phyloP scores from a whole-genome alignment of 2,797 vertebrate genomes.

The Danio choprae region DNA sequence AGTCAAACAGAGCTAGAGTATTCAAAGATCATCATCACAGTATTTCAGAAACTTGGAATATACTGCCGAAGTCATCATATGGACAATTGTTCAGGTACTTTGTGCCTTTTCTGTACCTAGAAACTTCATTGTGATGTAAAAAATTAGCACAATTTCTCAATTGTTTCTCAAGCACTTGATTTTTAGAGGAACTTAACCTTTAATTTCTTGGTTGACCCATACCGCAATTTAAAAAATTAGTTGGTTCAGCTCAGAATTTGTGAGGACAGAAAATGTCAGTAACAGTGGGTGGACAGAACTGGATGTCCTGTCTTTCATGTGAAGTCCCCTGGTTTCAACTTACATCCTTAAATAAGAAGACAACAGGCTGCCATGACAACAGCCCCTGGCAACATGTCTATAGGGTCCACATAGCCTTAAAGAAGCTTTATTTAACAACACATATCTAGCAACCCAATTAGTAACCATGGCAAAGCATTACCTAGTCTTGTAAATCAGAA shows the following conservation, averaged over 20 bases:
- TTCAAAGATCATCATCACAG: background rate
- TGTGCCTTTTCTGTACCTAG: background rate
- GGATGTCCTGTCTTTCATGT: conserved; percentile 33
- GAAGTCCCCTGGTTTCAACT: conserved; percentile 27
- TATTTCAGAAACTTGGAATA: background rate
- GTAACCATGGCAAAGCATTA: background rate
- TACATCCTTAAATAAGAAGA: conserved; percentile 44
- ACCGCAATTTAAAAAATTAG: background rate
- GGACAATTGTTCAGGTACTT: background rate
- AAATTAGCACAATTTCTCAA: background rate
- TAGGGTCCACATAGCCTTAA: conserved; percentile 32
- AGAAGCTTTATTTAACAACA: conserved; percentile 35
- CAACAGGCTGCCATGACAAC: conserved; percentile 57
- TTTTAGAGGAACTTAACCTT: background rate
- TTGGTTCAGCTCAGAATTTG: background rate
- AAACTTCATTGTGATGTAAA: background rate
- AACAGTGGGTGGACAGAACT: background rate
- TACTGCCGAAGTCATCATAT: background rate
- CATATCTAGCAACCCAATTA: conserved; percentile 10
- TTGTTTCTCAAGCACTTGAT: no score
- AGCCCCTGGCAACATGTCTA: conserved; percentile 30
- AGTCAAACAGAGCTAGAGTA: background rate
- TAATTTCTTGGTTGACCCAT: background rate
- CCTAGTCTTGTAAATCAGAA: background rate
- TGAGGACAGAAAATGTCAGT: background rate